Evolutionary conservation across 2,888 invertebrate genomes (phyloP).

Genomic region (Ichneumon xanthorius): DNA sequence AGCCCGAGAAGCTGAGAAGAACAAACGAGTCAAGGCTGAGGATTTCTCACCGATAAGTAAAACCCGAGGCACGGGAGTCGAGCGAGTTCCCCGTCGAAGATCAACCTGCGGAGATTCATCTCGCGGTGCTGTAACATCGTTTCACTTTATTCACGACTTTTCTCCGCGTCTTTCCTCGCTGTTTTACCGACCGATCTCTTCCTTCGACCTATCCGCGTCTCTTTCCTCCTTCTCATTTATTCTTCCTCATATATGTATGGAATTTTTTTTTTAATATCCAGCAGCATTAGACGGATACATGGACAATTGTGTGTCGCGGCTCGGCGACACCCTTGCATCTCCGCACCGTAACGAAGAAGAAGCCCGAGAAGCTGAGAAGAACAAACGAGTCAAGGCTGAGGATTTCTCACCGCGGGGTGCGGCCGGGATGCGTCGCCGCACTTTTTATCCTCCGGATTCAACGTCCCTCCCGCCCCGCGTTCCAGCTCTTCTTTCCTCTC

Average conservation of each 20-base stretch:
- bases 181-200: background rate
- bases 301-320: too few species aligned
- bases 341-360: slow-evolving; percentile 28
- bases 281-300: slow-evolving; percentile 12
- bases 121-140: slow-evolving; percentile 1
- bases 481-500: slow-evolving; percentile 22
- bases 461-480: slow-evolving; percentile 7
- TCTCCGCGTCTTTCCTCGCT: background rate
- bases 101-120: background rate
- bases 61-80: slow-evolving; percentile 3
- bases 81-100: slow-evolving; percentile 20
- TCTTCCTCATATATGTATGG: background rate
- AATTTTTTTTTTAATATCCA: background rate
- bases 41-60: slow-evolving; percentile 37
- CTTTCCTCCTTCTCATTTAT: background rate
- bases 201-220: background rate
- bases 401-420: slow-evolving; percentile 74
- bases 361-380: slow-evolving; percentile 46
- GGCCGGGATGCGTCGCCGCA: slow-evolving; percentile 58
- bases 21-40: slow-evolving; percentile 73
- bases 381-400: slow-evolving; percentile 74
- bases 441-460: slow-evolving; percentile 55
- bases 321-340: slow-evolving; percentile 3
- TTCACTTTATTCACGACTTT: slow-evolving; percentile 7
- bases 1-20: slow-evolving; percentile 46